These are phyloP conservation scores for Drosophila mimetica DNA, from an alignment of 2,888 invertebrate species.

Conservation along the genomic window DNA sequence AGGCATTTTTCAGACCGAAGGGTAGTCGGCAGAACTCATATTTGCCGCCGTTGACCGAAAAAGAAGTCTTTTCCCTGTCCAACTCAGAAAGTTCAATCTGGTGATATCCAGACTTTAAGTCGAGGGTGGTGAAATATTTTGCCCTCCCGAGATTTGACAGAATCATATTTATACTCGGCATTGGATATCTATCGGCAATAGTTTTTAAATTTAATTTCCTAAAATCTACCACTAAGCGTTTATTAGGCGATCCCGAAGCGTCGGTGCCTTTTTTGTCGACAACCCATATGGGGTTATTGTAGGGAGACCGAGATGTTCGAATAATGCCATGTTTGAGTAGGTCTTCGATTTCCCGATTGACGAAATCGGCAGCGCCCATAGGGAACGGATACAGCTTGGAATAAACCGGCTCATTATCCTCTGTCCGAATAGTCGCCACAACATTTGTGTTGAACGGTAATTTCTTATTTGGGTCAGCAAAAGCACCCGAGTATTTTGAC, in stretches of 20 bases:
- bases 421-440: slow-evolving; percentile 5
- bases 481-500: background rate
- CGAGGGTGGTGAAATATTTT: too few species aligned
- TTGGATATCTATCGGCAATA: background rate
- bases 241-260: too few species aligned
- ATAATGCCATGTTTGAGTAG: background rate
- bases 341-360: background rate
- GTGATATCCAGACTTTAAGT: slow-evolving; percentile 3
- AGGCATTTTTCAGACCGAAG: slow-evolving; percentile 2
- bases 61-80: background rate
- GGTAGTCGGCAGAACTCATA: slow-evolving; percentile 3
- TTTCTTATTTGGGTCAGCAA: slow-evolving; percentile 3
- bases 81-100: slow-evolving; percentile 6
- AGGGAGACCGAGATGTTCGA: slow-evolving; percentile 1
- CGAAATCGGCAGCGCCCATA: background rate
- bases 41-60: too few species aligned
- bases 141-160: background rate
- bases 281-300: too few species aligned
- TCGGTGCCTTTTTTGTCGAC: too few species aligned
- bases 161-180: slow-evolving; percentile 2
- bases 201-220: too few species aligned
- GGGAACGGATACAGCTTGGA: too few species aligned
- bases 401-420: slow-evolving; percentile 12
- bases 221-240: too few species aligned
- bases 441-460: slow-evolving; percentile 8